Evolutionary conservation across 2,888 invertebrate genomes (phyloP).

Genomic region (Pseudoips prasinana): DNA sequence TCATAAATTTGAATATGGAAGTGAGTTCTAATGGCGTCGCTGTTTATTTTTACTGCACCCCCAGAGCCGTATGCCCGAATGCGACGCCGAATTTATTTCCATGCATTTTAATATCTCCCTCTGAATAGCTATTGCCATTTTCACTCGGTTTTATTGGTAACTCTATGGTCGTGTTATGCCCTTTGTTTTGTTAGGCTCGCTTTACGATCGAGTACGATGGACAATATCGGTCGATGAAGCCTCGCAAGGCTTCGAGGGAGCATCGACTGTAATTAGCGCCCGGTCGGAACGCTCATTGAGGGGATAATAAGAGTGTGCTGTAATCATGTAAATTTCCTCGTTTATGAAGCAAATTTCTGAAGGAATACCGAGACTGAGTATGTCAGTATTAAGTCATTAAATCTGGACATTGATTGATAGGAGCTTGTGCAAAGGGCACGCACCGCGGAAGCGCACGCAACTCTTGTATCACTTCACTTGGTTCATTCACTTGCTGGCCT

Average conservation of each 20-base stretch:
- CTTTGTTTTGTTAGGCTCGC: constrained; percentile 66
- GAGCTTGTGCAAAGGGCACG: constrained; percentile 61
- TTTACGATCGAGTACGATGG: constrained; percentile 64
- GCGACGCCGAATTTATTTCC: constrained; percentile 83
- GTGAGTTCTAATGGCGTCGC: constrained; percentile 82
- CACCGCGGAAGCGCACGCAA: constrained; percentile 68
- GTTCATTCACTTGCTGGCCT: constrained; percentile 33
- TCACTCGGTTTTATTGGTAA: constrained; percentile 77
- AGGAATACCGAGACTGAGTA: constrained; percentile 46
- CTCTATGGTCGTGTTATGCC: constrained; percentile 61
- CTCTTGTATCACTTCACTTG: constrained; percentile 41
- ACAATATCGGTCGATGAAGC: constrained; percentile 65
- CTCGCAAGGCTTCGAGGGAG: constrained; percentile 60
- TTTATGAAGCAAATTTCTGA: constrained; percentile 56
- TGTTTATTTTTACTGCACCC: constrained; percentile 84
- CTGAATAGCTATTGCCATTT: constrained; percentile 81
- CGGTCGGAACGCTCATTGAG: constrained; percentile 48
- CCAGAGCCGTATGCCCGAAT: constrained; percentile 80
- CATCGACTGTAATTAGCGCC: constrained; percentile 54
- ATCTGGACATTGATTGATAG: constrained; percentile 71
- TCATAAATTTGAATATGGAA: constrained; percentile 83
- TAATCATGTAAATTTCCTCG: constrained; percentile 59
- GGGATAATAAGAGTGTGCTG: constrained; percentile 53
- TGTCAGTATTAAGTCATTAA: constrained; percentile 77
- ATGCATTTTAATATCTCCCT: constrained; percentile 83